A percentile compares a stretch with the other conserved stretches of the same genome.
Evolutionary conservation across 2,797 vertebrate species (phyloP).

Genomic region (Odontamblyopus lacepedii): DNA sequence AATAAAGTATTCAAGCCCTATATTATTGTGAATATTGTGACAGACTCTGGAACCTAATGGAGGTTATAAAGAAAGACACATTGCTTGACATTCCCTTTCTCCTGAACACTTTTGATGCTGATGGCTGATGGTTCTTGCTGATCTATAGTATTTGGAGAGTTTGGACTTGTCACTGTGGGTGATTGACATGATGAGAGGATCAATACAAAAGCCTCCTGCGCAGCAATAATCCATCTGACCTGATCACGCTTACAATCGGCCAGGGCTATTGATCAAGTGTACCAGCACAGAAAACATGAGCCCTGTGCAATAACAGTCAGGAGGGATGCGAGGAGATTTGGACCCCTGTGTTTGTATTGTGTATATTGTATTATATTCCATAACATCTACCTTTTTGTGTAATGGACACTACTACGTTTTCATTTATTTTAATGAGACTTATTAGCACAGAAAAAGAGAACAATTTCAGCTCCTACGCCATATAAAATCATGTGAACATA

Average conservation of each 20-base stretch:
- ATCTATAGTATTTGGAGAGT: constrained; percentile 70
- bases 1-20: neutral
- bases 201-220: constrained; percentile 73
- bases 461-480: no score
- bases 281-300: constrained; percentile 67
- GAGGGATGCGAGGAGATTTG: constrained; percentile 44
- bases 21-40: neutral
- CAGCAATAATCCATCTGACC: constrained; percentile 78
- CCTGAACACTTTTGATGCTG: constrained; percentile 36
- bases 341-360: neutral
- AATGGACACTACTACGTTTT: neutral
- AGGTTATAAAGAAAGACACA: neutral
- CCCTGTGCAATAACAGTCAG: constrained; percentile 68
- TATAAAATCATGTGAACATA: no score
- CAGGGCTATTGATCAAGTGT: constrained; percentile 70
- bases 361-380: no score
- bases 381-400: neutral
- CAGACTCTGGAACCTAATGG: neutral
- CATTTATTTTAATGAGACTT: no score
- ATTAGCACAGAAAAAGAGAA: no score
- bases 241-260: constrained; percentile 78
- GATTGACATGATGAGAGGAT: constrained; percentile 78
- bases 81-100: constrained; percentile 48
- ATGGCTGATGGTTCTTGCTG: constrained; percentile 59
- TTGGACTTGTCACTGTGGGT: constrained; percentile 67